phyloP scores from a whole-genome alignment of 2,113 vertebrate species.

The Peromyscus polionotus region DNA sequence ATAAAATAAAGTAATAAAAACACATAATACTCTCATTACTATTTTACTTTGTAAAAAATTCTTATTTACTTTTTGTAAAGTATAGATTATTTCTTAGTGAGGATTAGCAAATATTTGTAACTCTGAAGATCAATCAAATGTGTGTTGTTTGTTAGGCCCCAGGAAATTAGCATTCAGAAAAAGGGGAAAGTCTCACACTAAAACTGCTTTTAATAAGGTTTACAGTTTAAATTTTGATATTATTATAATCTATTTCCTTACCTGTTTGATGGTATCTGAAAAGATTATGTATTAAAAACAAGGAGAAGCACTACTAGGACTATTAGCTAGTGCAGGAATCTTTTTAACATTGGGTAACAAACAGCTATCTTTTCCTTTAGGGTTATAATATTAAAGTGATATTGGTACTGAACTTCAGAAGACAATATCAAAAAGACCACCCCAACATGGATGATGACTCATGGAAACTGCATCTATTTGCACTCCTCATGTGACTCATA shows the following conservation, averaged over 20 bases:
- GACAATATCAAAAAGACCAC: background rate
- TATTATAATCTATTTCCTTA: background rate
- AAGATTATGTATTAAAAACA: background rate
- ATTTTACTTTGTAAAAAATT: background rate
- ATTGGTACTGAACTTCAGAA: background rate
- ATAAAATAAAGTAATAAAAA: background rate
- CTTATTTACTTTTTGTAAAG: background rate
- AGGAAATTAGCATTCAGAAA: background rate
- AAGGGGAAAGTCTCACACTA: background rate
- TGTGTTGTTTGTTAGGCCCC: background rate
- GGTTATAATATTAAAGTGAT: background rate
- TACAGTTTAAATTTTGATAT: background rate
- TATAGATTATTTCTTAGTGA: background rate
- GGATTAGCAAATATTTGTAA: background rate
- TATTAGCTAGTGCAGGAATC: background rate
- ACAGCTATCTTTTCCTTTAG: background rate
- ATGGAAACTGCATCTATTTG: background rate
- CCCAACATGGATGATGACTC: background rate
- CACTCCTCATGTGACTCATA: background rate
- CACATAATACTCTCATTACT: background rate
- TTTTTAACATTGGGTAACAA: background rate
- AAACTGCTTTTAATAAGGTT: background rate
- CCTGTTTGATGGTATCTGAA: background rate
- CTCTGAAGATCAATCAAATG: background rate
- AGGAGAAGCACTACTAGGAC: background rate